Evolutionary conservation across 2,113 vertebrate genomes (phyloP).

Genomic region (Mungos mungo): DNA sequence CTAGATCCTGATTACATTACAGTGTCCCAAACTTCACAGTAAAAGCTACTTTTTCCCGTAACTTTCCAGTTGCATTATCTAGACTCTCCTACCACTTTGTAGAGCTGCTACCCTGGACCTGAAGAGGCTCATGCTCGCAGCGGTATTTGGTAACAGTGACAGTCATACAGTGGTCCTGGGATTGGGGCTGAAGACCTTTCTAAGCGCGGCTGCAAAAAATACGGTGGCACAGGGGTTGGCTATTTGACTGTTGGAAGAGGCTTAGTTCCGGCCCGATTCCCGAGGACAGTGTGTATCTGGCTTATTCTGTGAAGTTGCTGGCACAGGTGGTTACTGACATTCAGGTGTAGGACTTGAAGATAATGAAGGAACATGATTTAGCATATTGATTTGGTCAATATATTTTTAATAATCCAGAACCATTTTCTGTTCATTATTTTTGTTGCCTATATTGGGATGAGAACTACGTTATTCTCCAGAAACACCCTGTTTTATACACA

Average conservation of each 20-base stretch:
- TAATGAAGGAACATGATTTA: background rate
- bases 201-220: background rate
- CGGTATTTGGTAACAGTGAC: background rate
- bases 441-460: background rate
- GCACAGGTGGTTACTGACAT: background rate
- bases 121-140: background rate
- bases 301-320: background rate
- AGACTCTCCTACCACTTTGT: background rate
- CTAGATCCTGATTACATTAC: background rate
- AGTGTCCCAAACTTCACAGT: background rate
- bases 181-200: background rate
- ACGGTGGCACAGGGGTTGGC: background rate
- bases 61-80: background rate
- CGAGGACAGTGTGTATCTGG: background rate
- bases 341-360: background rate
- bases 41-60: background rate
- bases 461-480: background rate
- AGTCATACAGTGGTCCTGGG: background rate
- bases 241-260: background rate
- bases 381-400: background rate
- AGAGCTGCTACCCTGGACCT: background rate
- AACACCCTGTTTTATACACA: background rate
- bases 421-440: background rate
- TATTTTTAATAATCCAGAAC: background rate
- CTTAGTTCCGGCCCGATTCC: background rate